Base-by-base conservation (phyloP, 2,797 vertebrate genomes). In the Synaphobranchus kaupii region DNA sequence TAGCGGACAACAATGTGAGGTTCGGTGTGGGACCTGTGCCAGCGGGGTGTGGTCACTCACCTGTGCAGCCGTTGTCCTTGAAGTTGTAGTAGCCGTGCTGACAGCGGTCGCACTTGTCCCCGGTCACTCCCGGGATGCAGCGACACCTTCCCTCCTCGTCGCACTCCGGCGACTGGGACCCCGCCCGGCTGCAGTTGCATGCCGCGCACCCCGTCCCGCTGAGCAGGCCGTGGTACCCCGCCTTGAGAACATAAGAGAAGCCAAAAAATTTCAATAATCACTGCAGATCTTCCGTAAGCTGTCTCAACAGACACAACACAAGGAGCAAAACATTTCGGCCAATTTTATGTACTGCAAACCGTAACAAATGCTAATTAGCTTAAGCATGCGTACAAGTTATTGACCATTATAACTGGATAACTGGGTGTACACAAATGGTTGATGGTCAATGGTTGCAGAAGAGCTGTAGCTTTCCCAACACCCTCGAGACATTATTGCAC, bases 101-200 rank as follows among this genome's bases (percentile, higher is more conserved):
- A 90, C 98, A 99, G 28, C 2, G 94, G 89, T 98, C 95, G 83
- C 98, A 99, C 91, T 95, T 97, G 22, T 95, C 85, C 68, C 98
- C 98, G 0, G 95, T 86, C 52, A 98, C 96, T 0, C 98, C 97
- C 5, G 89, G 91, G 12, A 93, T 80, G 87, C 98, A 99, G 89
- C 81, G 94, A 90, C 98, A 99, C 87, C 84, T 95, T 8, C 97
- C 98, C 1, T 94, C 92, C 25, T 96, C 92, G 0, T 93, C 90
- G 92, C 98, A 99, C 83, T 93, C 94, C 13, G 94, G 88, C 0
- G 97, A 97, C 20, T 92, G 2, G 0, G 98, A 97, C 84, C 97
- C 97, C 13, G 92, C 91, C 0, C 88, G 73, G 89, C 91, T 97
- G 93, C 98, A 99, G 91, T 93, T 92, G 89, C 98, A 99, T 68